A percentile compares a stretch with the other conserved stretches of the same genome.
Conservation (phyloP, 2,888 invertebrate genomes). For the Periphyllus acericola region DNA sequence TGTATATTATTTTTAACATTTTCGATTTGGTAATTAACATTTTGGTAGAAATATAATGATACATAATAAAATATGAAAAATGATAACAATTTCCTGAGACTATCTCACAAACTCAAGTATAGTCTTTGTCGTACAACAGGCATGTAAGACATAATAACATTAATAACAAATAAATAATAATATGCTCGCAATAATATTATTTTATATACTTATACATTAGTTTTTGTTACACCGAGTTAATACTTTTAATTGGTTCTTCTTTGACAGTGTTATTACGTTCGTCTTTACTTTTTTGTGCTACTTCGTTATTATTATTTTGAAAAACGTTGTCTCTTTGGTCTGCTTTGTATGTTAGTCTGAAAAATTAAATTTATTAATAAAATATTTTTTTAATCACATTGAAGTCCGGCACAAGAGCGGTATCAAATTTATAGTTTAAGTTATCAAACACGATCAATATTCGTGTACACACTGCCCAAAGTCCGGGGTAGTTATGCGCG, state of each 20-base stretch:
- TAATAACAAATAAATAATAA: not conserved
- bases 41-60: not conserved
- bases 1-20: not conserved
- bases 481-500: no score
- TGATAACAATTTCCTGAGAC: not conserved
- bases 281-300: constrained; percentile 24
- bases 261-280: constrained; percentile 8
- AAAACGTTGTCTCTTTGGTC: constrained; percentile 18
- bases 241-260: constrained; percentile 9
- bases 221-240: constrained; percentile 27
- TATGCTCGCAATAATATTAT: no score
- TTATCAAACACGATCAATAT: no score
- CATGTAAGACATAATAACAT: not conserved
- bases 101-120: not conserved
- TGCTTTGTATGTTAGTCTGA: constrained; percentile 42
- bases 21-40: not conserved
- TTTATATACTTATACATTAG: not conserved
- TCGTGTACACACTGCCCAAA: no score
- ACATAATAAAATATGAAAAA: not conserved
- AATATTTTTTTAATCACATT: no score
- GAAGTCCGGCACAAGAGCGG: no score
- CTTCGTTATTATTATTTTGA: constrained; percentile 11
- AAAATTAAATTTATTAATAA: not conserved
- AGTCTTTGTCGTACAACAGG: not conserved
- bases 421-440: no score